Percentiles rank a stretch among this genome's conserved stretches.
Conservation (phyloP, 2,797 vertebrate species). For the Lepilemur ruficaudatus region DNA sequence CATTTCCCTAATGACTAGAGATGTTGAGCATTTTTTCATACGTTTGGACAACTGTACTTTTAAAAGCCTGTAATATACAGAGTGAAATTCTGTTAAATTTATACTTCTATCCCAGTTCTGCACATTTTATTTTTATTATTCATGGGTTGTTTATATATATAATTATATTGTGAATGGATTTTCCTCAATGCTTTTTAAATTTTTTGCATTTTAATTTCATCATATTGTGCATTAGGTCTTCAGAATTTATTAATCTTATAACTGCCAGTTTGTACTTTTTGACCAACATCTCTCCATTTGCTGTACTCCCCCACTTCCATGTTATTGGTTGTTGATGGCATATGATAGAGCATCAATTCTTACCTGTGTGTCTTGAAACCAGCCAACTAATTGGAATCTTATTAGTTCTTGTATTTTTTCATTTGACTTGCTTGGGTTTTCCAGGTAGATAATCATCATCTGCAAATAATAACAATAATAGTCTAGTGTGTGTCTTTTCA, state of each 20-base stretch:
- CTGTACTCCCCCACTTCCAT: background rate
- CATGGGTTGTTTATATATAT: background rate
- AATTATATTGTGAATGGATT: background rate
- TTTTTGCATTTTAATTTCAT: background rate
- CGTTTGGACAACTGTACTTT: background rate
- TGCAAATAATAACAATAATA: background rate
- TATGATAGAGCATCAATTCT: background rate
- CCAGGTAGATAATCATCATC: background rate
- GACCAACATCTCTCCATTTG: background rate
- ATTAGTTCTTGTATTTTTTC: background rate
- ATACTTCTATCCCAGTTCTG: background rate
- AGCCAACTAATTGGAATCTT: background rate
- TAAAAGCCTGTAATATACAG: background rate
- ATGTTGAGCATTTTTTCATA: no score
- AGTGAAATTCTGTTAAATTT: background rate
- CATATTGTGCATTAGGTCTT: background rate
- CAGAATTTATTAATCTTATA: background rate
- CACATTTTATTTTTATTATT: background rate
- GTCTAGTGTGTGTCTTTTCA: background rate
- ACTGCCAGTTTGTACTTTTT: background rate
- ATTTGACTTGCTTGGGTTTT: constrained; percentile 21
- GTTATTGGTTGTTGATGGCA: background rate
- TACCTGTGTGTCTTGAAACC: constrained; percentile 27
- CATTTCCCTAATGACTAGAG: no score
- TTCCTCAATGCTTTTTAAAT: background rate